Evolutionary conservation across 2,888 invertebrate genomes (phyloP), one percentile per base, ranked within the genome.

Genomic region (Megalurothrips usitatus): DNA sequence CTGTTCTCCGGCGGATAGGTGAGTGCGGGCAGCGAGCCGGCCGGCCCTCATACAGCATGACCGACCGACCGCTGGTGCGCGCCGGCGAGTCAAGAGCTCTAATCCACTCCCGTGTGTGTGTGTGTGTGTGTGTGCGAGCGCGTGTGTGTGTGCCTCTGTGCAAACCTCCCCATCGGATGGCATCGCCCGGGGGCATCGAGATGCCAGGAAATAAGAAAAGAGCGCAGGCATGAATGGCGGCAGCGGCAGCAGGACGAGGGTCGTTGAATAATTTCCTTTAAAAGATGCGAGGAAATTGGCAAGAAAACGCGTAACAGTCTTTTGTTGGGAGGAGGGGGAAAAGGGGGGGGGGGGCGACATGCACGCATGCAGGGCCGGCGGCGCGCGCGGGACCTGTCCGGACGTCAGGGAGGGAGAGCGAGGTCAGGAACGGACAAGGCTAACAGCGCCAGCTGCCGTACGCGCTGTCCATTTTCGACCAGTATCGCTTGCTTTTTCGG

Each of bases 211-310:
- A 58, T 19, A 58, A 58, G 58, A 58, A 58, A 58, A 58, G 58
- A 52, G 34, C 2, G 34, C 34, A 43, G 3, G 34, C 2, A 43
- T 43, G 34, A 43, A 43, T 43, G 34, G 34, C 34, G 6, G 34
- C 34, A 43, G 34, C 3, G 6, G 34, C 34, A 43, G 34, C 34
- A 2, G 19, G 19, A 11, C 58, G 2, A 10, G 68, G 10, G 68
- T 12, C 23, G 68, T 23, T 75, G 68, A 75, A 75, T 75, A 75
- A 75, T 75, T 75, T 75, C 12, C 68, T 75, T n/a, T 75, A 75
- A 75, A 75, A 75, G 68, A 75, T 43, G 34, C 68, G 68, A 10
- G 68, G 68, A 75, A 75, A 75, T 75, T 75, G 68, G 68, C 26
- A 75, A 75, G 68, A 75, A 75, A 75, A 75, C 26, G 68, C 68